phyloP scores from a whole-genome alignment of 2,797 vertebrate species.

The Rhinoraja longicauda region DNA sequence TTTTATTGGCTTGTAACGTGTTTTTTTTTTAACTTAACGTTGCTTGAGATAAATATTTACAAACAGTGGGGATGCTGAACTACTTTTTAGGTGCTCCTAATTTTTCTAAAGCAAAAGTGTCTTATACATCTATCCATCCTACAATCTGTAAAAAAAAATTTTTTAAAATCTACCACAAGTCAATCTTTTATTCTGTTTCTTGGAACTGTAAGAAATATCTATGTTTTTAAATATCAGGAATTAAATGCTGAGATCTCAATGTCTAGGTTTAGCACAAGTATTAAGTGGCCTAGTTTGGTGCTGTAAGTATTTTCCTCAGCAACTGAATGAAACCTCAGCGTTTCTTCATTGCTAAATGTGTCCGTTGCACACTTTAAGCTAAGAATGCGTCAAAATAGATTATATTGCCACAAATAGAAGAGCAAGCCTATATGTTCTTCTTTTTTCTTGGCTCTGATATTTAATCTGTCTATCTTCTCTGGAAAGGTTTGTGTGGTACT shows the following conservation, averaged over 20 bases:
- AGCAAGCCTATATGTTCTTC: neutral
- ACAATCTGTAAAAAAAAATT: neutral
- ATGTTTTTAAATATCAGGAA: constrained; percentile 5
- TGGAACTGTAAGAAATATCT: neutral
- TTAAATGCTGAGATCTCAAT: neutral
- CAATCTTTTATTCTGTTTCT: neutral
- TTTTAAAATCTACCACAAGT: neutral
- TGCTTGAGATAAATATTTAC: neutral
- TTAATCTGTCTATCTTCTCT: neutral
- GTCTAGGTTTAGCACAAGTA: constrained; percentile 30
- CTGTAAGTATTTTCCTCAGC: neutral
- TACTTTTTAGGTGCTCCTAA: neutral
- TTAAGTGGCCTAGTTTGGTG: neutral
- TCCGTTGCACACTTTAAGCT: neutral
- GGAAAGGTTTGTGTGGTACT: neutral
- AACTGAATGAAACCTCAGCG: constrained; percentile 29
- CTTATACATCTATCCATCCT: neutral
- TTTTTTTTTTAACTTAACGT: neutral
- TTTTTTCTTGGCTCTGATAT: constrained; percentile 4
- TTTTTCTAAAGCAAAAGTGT: neutral
- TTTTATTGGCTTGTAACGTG: neutral
- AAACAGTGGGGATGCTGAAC: neutral
- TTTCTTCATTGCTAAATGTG: neutral
- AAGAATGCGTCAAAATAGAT: constrained; percentile 27
- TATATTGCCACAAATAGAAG: constrained; percentile 28